Conservation (phyloP, 2,113 vertebrate genomes). For the Mastomys natalensis region DNA sequence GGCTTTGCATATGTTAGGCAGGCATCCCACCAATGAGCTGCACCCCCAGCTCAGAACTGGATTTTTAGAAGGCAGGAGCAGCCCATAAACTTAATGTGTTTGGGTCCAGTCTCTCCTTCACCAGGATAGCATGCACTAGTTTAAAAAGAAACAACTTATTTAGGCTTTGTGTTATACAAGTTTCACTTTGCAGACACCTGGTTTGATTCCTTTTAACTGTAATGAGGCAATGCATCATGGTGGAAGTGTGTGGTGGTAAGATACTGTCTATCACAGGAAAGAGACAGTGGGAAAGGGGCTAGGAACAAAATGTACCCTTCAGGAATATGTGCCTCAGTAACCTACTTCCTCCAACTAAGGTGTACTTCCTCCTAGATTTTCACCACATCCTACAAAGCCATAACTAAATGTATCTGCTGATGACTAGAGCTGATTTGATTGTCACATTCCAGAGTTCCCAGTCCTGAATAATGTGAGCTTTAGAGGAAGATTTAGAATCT, state of each 20-base stretch:
- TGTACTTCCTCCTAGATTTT: neutral
- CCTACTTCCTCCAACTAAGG: neutral
- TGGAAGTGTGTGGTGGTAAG: neutral
- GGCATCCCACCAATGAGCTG: neutral
- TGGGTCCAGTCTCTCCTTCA: neutral
- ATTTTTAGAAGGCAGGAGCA: neutral
- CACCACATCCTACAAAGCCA: neutral
- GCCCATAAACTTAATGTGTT: neutral
- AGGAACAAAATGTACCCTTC: neutral
- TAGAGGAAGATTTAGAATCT: neutral
- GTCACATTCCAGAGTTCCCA: neutral
- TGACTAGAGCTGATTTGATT: neutral
- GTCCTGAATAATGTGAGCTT: neutral
- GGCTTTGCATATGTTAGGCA: neutral
- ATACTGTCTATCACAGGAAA: neutral
- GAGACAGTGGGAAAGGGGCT: neutral
- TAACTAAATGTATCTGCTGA: neutral
- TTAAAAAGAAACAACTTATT: neutral
- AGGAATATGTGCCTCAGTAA: neutral
- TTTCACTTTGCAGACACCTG: neutral
- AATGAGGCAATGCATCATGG: neutral
- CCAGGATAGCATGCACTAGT: fast-evolving
- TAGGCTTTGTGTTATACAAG: neutral
- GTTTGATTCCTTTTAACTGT: neutral
- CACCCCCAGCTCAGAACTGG: neutral